Evolutionary conservation across 2,888 invertebrate genomes (phyloP), one percentile per base, ranked within the genome.

Genomic region (Ichneumon xanthorius): DNA sequence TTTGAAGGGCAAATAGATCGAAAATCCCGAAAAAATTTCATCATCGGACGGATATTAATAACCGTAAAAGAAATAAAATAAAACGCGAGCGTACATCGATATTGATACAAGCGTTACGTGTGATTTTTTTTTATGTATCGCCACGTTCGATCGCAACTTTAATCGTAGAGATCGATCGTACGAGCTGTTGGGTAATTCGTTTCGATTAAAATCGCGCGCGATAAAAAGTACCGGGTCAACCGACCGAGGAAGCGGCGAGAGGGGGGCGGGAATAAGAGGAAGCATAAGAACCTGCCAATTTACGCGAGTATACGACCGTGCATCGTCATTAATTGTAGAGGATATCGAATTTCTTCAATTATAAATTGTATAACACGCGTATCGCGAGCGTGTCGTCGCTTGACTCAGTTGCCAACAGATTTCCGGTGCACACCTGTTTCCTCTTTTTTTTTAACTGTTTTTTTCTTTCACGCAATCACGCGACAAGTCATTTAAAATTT

Each of bases 121-220:
- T 50, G 77, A 86, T 33, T 33, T 33, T 84, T 50, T 71, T 73
- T 58, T 40, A 40, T 19, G 40, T 50, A 75, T 75, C 63, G 75
- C 48, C 19, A 33, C 50, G 75, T 65, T 50, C 63, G 75, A 75
- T 50, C 48, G 75, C 50, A 48, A 37, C 26, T 75, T 75, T 65
- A 48, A 75, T 75, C 75, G 75, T 19, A n/a, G 75, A 19, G 75
- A 75, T 75, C 75, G 75, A 75, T 65, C 75, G 76, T 82, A 76
- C 84, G 72, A 77, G 79, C 87, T 79, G 84, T 84, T 83, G 75
- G 79, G 82, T 87, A 86, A 88, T 87, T 88, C 86, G 87, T 79
- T 87, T 87, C 86, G 88, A 88, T 87, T 87, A 88, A 88, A 88
- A 82, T 85, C 79, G 71, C 45, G 67, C 75, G 33, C n/a, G 75